phyloP scores from a whole-genome alignment of 2,113 vertebrate genomes.

The Siniperca knerii region DNA sequence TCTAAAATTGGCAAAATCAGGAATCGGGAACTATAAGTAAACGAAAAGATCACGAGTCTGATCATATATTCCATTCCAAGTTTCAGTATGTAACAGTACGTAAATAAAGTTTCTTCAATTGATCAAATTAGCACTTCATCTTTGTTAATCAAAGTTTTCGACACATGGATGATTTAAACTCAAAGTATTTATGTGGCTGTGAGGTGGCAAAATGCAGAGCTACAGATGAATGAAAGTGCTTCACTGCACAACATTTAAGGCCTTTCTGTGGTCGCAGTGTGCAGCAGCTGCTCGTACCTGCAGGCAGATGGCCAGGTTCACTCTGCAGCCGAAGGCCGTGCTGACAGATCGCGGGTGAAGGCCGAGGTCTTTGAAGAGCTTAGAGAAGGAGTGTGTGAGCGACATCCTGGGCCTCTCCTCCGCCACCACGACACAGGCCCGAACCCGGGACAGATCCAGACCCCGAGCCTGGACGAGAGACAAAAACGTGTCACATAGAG shows the following conservation, averaged over 20 bases:
- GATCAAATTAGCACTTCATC: background rate
- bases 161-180: background rate
- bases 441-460: conserved; percentile 95
- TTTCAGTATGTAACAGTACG: too few relatives aligned
- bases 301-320: conserved; percentile 98
- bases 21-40: too few relatives aligned
- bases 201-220: too few relatives aligned
- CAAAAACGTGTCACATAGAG: background rate
- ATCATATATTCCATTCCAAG: too few relatives aligned
- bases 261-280: too few relatives aligned
- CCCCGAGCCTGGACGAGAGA: conserved; percentile 88
- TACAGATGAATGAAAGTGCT: background rate
- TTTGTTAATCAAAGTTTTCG: background rate
- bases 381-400: conserved; percentile 97
- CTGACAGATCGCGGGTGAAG: conserved; percentile 97
- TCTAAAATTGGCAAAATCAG: too few relatives aligned
- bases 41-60: too few relatives aligned
- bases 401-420: conserved; percentile 96
- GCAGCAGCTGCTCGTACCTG: conserved; percentile 85
- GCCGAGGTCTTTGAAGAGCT: conserved; percentile 97
- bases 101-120: too few relatives aligned
- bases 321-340: conserved; percentile 97
- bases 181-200: background rate
- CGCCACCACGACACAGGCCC: conserved; percentile 97
- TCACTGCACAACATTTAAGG: background rate